Base-by-base conservation (phyloP, 2,797 vertebrate genomes). In the Sebastiscus albofasciatus region DNA sequence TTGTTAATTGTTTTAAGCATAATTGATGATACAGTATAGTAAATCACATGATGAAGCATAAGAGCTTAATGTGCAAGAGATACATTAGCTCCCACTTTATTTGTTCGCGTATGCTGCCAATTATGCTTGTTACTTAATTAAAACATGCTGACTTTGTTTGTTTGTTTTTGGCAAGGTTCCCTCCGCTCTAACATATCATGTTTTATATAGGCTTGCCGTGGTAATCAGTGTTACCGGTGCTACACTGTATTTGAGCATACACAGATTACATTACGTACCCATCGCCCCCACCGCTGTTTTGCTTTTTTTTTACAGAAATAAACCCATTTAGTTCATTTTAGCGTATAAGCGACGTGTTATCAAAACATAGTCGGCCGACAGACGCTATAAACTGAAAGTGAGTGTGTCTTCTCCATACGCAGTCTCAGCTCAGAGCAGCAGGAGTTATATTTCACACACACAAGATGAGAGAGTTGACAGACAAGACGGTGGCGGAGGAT, bases 1-100 rank as follows among this genome's bases (percentile, higher is more conserved):
- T 59, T 62, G 61, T 60, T 72, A 70, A 67, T 77, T 85, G 62
- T 67, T 82, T 67, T 8, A 20, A 72, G 58, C 78, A 83, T 75
- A 73, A 77, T 81, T 83, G n/a, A 77, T 70, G 42, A 56, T 79
- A 20, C 16, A 58, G 18, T 59, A 62, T 74, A 46, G 65, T 62
- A 70, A 64, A 76, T 84, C 29, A 67, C 55, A 62, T 7, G 16
- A 24, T 58, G 46, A 75, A 26, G 46, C 16, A 56, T n/a, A 11
- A 46, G 27, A 71, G 54, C 31, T 14, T 11, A 36, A 67, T 60
- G 27, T 26, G 42, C n/a, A 71, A 58, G 31, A 70, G 55, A 67
- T 72, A 42, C 31, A 66, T 80, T 13, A 24, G 34, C 34, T 49
- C 8, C 8, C 8, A 24, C 11, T 78, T 72, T 12, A 49, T 72